Conservation (phyloP, 2,888 invertebrate species). For the Tenthredo mesomela region DNA sequence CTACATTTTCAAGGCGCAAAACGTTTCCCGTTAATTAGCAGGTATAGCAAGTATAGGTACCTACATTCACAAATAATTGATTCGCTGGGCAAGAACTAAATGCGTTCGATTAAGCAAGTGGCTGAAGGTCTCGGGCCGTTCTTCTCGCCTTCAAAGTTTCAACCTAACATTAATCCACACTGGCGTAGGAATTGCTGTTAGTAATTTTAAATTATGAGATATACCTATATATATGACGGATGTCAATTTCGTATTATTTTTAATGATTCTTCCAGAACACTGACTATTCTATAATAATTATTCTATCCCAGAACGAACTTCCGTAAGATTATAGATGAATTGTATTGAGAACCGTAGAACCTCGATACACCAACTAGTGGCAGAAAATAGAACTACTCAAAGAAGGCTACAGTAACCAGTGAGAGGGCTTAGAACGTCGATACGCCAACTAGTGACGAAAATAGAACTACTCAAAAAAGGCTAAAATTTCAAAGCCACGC, state of each 20-base stretch:
- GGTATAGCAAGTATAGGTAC: background rate
- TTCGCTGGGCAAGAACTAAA: conserved; percentile 25
- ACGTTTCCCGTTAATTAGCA: background rate
- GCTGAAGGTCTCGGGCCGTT: conserved; percentile 5
- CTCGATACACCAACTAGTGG: no score
- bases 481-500: no score
- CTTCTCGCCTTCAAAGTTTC: background rate
- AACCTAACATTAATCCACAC: conserved; percentile 26
- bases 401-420: no score
- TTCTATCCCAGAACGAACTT: background rate
- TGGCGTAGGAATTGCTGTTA: conserved; percentile 6
- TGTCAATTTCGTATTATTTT: background rate
- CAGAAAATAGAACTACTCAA: no score
- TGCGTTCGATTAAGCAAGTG: conserved; percentile 19
- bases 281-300: background rate
- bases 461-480: no score
- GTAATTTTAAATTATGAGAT: background rate
- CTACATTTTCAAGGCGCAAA: background rate
- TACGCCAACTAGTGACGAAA: no score
- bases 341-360: no score
- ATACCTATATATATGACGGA: background rate
- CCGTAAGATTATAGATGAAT: background rate
- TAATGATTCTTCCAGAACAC: background rate
- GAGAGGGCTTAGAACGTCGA: no score
- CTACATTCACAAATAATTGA: conserved; percentile 7